Conservation (phyloP, 2,797 vertebrate species). For the Pangasius larnaudii region DNA sequence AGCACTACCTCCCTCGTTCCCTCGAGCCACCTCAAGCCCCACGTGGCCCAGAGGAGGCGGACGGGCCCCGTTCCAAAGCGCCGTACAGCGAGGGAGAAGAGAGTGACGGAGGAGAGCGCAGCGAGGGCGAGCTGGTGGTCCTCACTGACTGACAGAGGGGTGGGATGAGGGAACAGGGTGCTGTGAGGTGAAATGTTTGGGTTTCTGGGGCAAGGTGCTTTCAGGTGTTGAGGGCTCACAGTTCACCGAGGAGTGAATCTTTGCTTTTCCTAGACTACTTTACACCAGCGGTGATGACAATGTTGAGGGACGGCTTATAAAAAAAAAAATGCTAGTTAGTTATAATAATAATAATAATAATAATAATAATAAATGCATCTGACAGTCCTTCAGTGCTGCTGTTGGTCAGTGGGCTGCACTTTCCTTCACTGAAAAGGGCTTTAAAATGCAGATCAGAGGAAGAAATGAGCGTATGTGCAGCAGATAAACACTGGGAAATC, state of each 20-base stretch:
- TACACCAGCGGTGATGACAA: not conserved
- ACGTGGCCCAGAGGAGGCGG: constrained; percentile 60
- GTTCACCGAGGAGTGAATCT: not conserved
- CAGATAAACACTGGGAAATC: not conserved
- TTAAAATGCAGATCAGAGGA: constrained; percentile 19
- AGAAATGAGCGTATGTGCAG: not conserved
- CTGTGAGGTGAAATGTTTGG: constrained; percentile 19
- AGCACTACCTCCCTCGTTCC: constrained; percentile 85
- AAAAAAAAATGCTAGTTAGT: not conserved
- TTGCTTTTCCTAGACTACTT: constrained; percentile 7
- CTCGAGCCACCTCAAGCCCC: constrained; percentile 74
- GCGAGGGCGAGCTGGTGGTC: constrained; percentile 92
- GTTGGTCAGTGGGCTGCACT: not conserved
- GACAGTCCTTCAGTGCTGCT: not conserved
- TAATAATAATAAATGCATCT: too few relatives aligned
- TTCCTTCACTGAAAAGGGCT: not conserved
- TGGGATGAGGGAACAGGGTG: not conserved
- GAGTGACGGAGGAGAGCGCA: constrained; percentile 88
- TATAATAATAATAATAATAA: not conserved
- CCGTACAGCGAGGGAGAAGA: constrained; percentile 92
- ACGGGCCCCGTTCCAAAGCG: constrained; percentile 64
- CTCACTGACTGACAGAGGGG: constrained; percentile 84
- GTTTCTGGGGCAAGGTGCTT: constrained; percentile 5
- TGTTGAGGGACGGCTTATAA: not conserved
- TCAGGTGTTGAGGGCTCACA: not conserved